Evolutionary conservation across 2,888 invertebrate species (phyloP), one percentile per base, ranked within the genome.

Genomic region (Hyposoter didymator): DNA sequence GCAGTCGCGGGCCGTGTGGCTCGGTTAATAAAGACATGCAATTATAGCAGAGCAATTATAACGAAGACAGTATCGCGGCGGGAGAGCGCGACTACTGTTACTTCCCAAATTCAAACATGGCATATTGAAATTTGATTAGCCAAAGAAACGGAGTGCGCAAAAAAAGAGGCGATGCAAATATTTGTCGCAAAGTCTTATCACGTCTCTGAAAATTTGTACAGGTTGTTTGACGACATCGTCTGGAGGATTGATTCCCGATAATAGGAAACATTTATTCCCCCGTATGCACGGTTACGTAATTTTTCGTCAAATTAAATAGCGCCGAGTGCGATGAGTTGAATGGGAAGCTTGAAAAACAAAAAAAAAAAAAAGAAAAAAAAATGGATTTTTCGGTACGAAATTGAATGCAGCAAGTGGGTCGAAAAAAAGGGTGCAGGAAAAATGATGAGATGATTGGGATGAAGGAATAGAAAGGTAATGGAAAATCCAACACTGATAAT

Each of bases 1-100:
- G 59, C 67, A 32, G 32, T 59, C 32, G 59, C 19, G 59, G 19
- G 7, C 12, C 28, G 47, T 10, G 43, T n/a, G 49, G 62, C 3
- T 14, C 19, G 2, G 43, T 17, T 78, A 70, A 49, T 32, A 22
- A 14, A 69, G 62, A 32, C 47, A n/a, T 32, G 67, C 82, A 55
- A 59, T 55, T 39, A 69, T 39, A 76, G 74, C 66, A 39, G 69
- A 66, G 78, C 47, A 82, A 82, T 82, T 74, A n/a, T n/a, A 75
- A 69, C 22, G 39, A 39, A 22, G 64, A n/a, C 28, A 0, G n/a
- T n/a, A n/a, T 28, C 28, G 28, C 28, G 14, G 17, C 35, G 10
- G 39, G 39, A 39, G 39, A 39, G 39, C 39, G 39, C 8, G 39
- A 39, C 39, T 39, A 19, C 12, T 49, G 47, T 47, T 19, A 69